These are phyloP conservation scores for Amblyornis subalaris DNA, from an alignment of 2,113 vertebrate species.

Conservation along the genomic window DNA sequence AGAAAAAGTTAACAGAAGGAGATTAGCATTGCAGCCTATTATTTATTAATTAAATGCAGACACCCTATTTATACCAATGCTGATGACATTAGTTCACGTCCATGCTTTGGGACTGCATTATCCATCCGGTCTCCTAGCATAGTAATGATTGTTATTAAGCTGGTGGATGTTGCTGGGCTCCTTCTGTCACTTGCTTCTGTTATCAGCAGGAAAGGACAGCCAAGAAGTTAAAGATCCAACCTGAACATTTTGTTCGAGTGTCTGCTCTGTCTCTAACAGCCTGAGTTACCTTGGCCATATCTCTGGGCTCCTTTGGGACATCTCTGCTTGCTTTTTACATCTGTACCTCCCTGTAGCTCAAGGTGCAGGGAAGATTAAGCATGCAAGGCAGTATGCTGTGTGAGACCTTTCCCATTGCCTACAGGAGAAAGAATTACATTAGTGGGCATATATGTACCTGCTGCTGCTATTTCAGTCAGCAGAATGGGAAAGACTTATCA, in stretches of 20 bases:
- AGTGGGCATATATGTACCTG: not conserved
- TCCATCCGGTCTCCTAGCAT: not conserved
- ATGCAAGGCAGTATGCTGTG: not conserved
- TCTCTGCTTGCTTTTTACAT: not conserved
- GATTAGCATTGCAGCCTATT: conserved; percentile 59
- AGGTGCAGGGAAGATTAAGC: not conserved
- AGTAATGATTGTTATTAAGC: conserved; percentile 22
- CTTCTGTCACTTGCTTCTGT: not conserved
- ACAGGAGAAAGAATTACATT: not conserved
- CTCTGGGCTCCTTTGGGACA: not conserved
- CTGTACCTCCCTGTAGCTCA: not conserved
- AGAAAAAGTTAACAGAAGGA: conserved; percentile 58
- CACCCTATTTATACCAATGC: conserved; percentile 50
- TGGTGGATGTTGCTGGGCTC: not conserved
- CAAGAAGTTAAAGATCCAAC: not conserved
- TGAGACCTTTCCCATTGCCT: not conserved
- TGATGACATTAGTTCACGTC: conserved; percentile 51
- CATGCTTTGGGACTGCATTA: conserved; percentile 28
- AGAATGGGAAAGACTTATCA: not conserved
- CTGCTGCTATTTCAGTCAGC: not conserved
- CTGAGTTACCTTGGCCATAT: not conserved
- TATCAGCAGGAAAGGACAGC: not conserved
- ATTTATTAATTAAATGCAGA: conserved; percentile 68
- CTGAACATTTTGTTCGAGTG: not conserved
- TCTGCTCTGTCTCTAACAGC: not conserved